phyloP scores from a whole-genome alignment of 2,113 vertebrate genomes.

The Lontra canadensis region DNA sequence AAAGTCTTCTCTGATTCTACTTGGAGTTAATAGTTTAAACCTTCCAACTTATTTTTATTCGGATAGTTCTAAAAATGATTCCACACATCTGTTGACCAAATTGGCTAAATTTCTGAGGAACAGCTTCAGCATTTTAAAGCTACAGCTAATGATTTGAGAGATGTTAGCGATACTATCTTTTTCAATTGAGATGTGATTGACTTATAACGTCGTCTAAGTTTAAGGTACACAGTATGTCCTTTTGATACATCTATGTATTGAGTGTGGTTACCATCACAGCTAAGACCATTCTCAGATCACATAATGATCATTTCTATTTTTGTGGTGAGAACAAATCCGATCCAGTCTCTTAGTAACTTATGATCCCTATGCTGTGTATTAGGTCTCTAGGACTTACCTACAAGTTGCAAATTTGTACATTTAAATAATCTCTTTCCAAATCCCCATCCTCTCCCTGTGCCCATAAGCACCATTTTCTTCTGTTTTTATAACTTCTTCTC shows the following conservation, averaged over 20 bases:
- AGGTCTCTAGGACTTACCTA: neutral
- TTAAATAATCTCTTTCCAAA: neutral
- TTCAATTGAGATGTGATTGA: neutral
- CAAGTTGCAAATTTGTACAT: neutral
- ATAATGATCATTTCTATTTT: neutral
- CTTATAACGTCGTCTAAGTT: neutral
- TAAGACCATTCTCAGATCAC: neutral
- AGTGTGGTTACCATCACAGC: neutral
- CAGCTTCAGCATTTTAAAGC: neutral
- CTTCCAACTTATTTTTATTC: neutral
- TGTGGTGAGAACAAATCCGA: neutral
- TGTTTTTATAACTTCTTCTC: neutral
- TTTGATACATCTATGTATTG: neutral
- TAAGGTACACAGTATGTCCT: neutral
- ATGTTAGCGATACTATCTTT: neutral
- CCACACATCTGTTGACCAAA: neutral
- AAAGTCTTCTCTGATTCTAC: neutral
- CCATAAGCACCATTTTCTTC: neutral
- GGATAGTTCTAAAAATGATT: neutral
- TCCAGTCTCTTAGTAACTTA: neutral
- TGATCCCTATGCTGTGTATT: neutral
- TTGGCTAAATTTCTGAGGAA: neutral
- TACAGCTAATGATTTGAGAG: neutral
- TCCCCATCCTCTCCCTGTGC: no score
- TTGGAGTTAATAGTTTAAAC: neutral